Evolutionary conservation across 2,888 invertebrate genomes (phyloP), one percentile per base, ranked within the genome.

Genomic region (Herminia tarsipennalis): DNA sequence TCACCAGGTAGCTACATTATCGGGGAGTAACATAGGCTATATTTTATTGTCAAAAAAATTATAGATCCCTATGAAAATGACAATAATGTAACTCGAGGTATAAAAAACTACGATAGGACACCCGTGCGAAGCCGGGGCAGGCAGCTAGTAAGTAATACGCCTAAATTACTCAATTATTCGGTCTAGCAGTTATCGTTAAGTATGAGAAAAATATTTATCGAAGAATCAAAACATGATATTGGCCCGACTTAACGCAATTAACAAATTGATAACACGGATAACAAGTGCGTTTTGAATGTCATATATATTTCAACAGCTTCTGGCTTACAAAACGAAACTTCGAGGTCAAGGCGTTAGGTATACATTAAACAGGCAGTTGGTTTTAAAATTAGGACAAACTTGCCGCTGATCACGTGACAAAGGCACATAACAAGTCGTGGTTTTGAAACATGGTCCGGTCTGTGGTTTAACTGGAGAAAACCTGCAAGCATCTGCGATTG

Each of bases 331-430:
- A 56, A 62, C 39, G 18, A 12, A 17, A 38, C 33, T 61, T 43
- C 47, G 53, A 59, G 64, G 64, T 43, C 50, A 38, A 17, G 16
- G 27, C 6, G 38, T 47, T 53, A n/a, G n/a, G n/a, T n/a, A n/a
- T n/a, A 49, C 24, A 35, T 36, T 28, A 37, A 38, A 48, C 29
- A 25, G 22, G 10, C 30, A 58, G 44, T 56, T 45, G 46, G 33
- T 42, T 32, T 42, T 34, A 18, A 44, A 63, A 61, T 58, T 44
- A 40, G 63, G 44, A 4, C 49, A 16, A 56, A 39, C 33, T 49
- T 49, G 35, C 27, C 6, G 39, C 25, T 1, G 8, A 30, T 33
- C 43, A 49, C 39, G 25, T 43, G 42, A 53, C 29, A 43, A 4
- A 25, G n/a, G n/a, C n/a, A n/a, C n/a, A n/a, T n/a, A 44, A 39